Conservation (phyloP, 2,797 vertebrate species). For the Periparus ater region DNA sequence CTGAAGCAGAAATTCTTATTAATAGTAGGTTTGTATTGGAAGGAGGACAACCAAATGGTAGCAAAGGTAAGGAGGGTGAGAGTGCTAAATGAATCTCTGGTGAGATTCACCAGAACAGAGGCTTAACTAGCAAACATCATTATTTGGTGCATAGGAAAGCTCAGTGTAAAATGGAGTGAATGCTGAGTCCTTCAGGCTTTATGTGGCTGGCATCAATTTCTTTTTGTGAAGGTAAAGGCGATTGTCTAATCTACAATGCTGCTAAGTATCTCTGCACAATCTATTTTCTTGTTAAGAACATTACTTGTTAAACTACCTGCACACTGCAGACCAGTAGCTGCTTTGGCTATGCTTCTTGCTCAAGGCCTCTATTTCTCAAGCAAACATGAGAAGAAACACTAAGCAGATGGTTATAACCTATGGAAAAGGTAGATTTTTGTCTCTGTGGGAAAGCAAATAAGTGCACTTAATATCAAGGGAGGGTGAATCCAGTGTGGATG, state of each 20-base stretch:
- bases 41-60: background rate
- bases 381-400: background rate
- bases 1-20: background rate
- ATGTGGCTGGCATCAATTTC: background rate
- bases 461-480: background rate
- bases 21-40: background rate
- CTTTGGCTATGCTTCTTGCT: background rate
- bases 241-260: background rate
- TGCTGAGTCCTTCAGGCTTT: background rate
- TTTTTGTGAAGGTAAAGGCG: background rate
- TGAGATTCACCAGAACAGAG: background rate
- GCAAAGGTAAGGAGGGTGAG: background rate
- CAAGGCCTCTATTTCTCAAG: background rate
- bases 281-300: accelerated
- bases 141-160: background rate
- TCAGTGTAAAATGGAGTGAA: background rate
- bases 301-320: background rate
- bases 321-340: background rate
- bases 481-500: background rate
- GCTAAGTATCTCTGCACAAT: background rate
- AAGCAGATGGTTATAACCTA: background rate
- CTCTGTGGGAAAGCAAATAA: background rate
- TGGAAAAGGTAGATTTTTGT: background rate
- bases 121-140: background rate
- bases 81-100: background rate